Base-by-base conservation (phyloP, 2,113 vertebrate species). In the Columba janthina region DNA sequence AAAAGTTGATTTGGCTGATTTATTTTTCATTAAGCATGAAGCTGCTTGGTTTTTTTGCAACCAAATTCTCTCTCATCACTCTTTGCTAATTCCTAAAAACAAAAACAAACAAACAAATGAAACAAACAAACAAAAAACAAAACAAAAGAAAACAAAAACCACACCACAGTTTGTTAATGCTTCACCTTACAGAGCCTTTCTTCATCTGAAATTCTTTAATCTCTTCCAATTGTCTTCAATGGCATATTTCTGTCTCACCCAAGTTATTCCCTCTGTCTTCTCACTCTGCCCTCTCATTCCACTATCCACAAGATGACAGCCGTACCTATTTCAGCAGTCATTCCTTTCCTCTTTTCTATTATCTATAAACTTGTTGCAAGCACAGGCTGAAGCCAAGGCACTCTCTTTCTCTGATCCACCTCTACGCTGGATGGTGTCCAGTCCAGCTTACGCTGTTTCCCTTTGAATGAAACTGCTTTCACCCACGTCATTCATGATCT, bases 251-350 rank as follows among this genome's bases (percentile, higher is more conserved):
- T 77, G 7, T 46, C 72, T 80, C 77, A 85, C 26, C 7, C 40
- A 90, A 65, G 14, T 80, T 26, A 67, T 24, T 38, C 32, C 18
- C 40, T 40, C 28, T 53, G 4, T 36, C 25, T 71, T 76, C 42
- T 31, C n/a, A 15, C 14, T 32, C 25, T 13, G 1, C 26, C 6
- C 6, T 31, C 26, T 1, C 2, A 5, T 16, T 67, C 44, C 7
- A 4, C 21, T 14, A 7, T 24, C 16, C 50, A 48, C 48, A 78
- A 71, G 56, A 51, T 6, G 1, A 40, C 9, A 70, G 40, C 29
- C 36, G 11, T 67, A 72, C 48, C 18, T 64, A 46, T 18, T 54
- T 51, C 56, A 72, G 50, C 26, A 85, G 20, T 22, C 67, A 21
- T 17, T 77, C 13, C 19, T 50, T 75, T 62, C 58, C 40, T 46